Evolutionary conservation across 2,113 vertebrate genomes (phyloP).

Genomic region (Mobula birostris): DNA sequence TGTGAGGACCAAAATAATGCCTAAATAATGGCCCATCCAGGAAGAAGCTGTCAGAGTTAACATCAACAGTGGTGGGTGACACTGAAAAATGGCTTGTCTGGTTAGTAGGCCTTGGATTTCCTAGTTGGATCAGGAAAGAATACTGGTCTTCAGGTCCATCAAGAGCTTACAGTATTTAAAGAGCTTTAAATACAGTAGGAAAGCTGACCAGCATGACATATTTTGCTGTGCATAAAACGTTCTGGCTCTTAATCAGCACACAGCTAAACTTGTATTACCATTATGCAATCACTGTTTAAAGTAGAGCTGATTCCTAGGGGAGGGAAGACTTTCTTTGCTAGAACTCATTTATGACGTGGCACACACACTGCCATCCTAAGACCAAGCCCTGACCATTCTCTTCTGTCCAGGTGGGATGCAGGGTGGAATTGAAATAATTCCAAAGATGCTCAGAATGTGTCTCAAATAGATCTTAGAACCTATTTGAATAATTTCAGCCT

Average conservation of each 20-base stretch:
- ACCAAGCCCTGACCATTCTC: not conserved
- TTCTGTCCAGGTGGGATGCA: no score
- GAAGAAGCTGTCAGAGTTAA: not conserved
- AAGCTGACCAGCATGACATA: not conserved
- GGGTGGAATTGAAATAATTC: not conserved
- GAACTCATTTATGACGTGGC: not conserved
- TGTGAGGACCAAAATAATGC: not conserved
- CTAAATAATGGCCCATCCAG: not conserved
- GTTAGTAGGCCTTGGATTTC: no score
- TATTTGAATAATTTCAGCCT: not conserved
- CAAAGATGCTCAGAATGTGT: not conserved
- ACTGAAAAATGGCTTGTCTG: not conserved
- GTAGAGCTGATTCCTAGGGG: not conserved
- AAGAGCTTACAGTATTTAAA: not conserved
- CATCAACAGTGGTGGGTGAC: not conserved
- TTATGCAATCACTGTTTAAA: not conserved
- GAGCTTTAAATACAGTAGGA: not conserved
- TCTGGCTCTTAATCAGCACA: not conserved
- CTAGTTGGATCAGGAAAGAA: not conserved
- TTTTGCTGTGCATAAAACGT: not conserved
- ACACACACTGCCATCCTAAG: not conserved
- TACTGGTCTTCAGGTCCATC: not conserved
- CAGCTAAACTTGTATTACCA: not conserved
- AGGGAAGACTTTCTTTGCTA: not conserved
- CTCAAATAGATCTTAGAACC: not conserved